Evolutionary conservation across 2,797 vertebrate species (phyloP), one percentile per base, ranked within the genome.

Genomic region (Orientallactaga sibirica): DNA sequence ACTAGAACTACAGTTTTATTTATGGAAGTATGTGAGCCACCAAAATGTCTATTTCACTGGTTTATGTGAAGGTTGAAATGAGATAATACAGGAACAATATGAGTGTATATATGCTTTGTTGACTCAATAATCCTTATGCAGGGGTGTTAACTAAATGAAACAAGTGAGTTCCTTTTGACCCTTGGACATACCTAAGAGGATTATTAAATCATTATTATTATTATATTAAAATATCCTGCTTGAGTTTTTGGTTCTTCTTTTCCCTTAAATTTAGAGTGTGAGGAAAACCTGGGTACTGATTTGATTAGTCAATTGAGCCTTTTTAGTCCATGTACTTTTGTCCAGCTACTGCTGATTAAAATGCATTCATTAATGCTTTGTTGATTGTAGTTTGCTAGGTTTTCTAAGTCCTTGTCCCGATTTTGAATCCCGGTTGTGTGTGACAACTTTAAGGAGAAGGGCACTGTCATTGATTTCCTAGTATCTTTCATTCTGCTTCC

Each of bases 221-320:
- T 68, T 74, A 61, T 62, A 16, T 27, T 48, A 62, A 67, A 33
- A 66, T 86, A 58, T 70, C 20, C 43, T 71, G 5, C 7, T 66
- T 77, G 67, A 19, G 5, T 20, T 64, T 86, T 70, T 78, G 41
- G 5, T 18, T 76, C 61, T 91, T 20, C 2, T 37, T 91, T 91
- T 86, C 29, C 41, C 15, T 91, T 91, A 64, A 77, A 86, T 66
- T 7, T 86, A 94, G n/a, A 83, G n/a, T 27, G 9, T 74, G 18
- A 7, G 15, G 29, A 76, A 93, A 82, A 48, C 5, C 11, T 79
- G n/a, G 73, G 64, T 82, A 83, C 68, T 85, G 75, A 86, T 76
- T 83, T 76, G 41, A 29, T 74, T 78, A 74, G 18, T 85, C 71
- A 88, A 52, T 22, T 82, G 71, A 78, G 27, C 1, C 43, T 80